phyloP scores from a whole-genome alignment of 1,140 invertebrate species.

The Ceratosolen solmsi region DNA sequence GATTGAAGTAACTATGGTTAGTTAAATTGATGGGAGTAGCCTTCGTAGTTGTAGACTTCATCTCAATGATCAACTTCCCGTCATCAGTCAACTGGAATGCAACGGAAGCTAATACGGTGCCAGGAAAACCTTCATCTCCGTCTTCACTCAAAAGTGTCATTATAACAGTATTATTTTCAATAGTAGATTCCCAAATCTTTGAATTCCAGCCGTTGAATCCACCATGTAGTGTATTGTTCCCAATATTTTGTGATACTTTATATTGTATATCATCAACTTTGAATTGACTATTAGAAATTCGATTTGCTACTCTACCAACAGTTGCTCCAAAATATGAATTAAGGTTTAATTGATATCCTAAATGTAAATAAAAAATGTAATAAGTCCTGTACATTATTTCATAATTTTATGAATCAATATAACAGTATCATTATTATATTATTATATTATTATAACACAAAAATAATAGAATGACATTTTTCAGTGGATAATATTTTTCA shows the following conservation, averaged over 20 bases:
- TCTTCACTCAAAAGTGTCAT: constrained; percentile 83
- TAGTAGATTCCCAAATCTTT: constrained; percentile 77
- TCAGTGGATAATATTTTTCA: too few relatives aligned
- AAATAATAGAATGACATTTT: too few relatives aligned
- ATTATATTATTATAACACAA: too few relatives aligned
- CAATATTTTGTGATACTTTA: constrained; percentile 83
- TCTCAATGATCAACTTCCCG: constrained; percentile 82
- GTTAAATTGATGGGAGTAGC: constrained; percentile 91
- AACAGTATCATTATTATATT: too few relatives aligned
- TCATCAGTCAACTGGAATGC: constrained; percentile 82
- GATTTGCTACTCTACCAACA: constrained; percentile 90
- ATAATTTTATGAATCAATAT: too few relatives aligned
- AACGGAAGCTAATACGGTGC: constrained; percentile 79
- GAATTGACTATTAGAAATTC: constrained; percentile 83
- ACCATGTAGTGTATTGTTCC: constrained; percentile 87
- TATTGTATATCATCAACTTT: constrained; percentile 80
- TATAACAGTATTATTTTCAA: constrained; percentile 55
- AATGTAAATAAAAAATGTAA: neutral
- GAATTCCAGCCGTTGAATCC: constrained; percentile 90
- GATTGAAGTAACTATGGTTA: constrained; percentile 96
- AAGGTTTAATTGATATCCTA: constrained; percentile 76
- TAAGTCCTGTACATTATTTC: too few relatives aligned
- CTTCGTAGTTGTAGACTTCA: constrained; percentile 82
- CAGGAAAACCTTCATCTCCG: constrained; percentile 92
- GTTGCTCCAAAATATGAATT: constrained; percentile 91